Percentiles rank a stretch among this genome's conserved stretches.
Conservation (phyloP, 2,888 invertebrate species). For the Ophioninae sp. region DNA sequence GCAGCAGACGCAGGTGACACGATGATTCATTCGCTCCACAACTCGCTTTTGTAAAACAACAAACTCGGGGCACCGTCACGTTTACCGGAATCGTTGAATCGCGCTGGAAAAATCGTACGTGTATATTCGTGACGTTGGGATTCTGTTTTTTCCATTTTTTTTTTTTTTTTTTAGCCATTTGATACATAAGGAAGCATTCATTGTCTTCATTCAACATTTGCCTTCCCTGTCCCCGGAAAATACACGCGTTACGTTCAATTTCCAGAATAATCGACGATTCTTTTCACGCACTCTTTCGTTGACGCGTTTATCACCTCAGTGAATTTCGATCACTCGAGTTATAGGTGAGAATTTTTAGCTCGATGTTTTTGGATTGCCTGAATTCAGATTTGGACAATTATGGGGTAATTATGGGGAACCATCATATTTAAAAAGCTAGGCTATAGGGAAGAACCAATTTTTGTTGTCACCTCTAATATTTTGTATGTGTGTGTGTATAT, state of each 20-base stretch:
- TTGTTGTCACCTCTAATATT: too few relatives aligned
- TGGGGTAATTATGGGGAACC: too few relatives aligned
- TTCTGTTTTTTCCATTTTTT: too few relatives aligned
- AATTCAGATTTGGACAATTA: neutral
- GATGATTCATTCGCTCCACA: conserved; percentile 68
- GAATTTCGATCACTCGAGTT: neutral
- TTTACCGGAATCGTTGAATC: conserved; percentile 38
- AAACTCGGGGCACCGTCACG: conserved; percentile 43
- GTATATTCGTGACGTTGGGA: neutral
- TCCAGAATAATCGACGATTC: conserved; percentile 21
- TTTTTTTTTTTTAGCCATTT: neutral
- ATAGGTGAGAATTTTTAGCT: neutral
- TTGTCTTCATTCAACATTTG: conserved; percentile 32
- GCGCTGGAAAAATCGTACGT: neutral
- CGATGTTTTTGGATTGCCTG: neutral
- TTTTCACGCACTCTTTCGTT: neutral
- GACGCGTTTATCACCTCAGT: neutral
- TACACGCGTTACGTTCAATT: conserved; percentile 22
- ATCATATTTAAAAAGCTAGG: too few relatives aligned
- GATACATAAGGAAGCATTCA: conserved; percentile 34
- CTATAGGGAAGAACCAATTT: too few relatives aligned
- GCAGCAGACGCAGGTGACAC: conserved; percentile 69
- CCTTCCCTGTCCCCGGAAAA: neutral
- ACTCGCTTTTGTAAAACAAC: conserved; percentile 44
- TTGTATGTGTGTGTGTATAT: too few relatives aligned